phyloP scores from a whole-genome alignment of 2,888 invertebrate genomes.

The Perizoma affinitatum region DNA sequence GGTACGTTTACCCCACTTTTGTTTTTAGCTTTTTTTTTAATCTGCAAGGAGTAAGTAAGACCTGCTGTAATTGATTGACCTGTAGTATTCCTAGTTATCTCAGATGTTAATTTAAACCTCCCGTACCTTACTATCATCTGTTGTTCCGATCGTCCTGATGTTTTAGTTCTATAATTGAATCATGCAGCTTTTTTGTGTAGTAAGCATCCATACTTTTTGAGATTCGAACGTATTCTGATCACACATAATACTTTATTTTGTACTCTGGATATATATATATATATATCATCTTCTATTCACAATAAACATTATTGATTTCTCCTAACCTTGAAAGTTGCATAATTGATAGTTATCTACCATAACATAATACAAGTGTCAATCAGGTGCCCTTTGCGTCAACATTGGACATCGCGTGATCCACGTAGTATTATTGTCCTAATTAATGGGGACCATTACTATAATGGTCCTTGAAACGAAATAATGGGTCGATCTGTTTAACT shows the following conservation, averaged over 20 bases:
- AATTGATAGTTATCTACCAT: conserved; percentile 9
- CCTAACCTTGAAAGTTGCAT: conserved; percentile 13
- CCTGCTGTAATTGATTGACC: conserved; percentile 15
- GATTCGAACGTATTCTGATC: no score
- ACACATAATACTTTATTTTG: no score
- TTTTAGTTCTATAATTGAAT: no score
- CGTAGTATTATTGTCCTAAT: conserved; percentile 13
- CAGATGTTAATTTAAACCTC: no score
- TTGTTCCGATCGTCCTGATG: no score
- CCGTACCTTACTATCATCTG: no score
- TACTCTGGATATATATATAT: no score
- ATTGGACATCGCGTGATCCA: conserved; percentile 29
- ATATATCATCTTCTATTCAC: background rate
- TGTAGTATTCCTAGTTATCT: conserved; percentile 1
- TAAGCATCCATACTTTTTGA: no score
- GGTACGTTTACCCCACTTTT: conserved; percentile 62
- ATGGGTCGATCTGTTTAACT: no score
- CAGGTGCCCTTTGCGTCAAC: conserved; percentile 23
- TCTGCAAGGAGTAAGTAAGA: conserved; percentile 19
- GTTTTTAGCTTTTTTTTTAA: conserved; percentile 19
- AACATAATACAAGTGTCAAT: conserved; percentile 5
- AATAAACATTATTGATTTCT: background rate
- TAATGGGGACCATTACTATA: background rate
- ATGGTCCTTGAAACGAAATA: background rate
- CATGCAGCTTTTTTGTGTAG: no score